Base-by-base conservation (phyloP, 1,140 invertebrate genomes). In the Micrasema minimum region DNA sequence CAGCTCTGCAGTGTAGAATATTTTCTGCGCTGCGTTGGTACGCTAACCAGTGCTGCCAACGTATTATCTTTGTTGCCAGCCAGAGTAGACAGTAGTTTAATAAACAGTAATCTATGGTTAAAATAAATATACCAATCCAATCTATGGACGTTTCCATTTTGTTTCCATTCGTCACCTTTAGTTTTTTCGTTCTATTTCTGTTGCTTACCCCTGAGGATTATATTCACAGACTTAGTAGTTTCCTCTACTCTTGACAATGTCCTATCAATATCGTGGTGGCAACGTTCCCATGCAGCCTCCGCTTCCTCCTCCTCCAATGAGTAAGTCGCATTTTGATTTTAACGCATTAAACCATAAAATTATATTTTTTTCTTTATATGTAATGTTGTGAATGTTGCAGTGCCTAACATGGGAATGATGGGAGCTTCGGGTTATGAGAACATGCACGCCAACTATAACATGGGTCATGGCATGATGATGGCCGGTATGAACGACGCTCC, bases 401-500 rank as follows among this genome's bases (percentile, higher is more conserved):
- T 74, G 68, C 12, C 72, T 1, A 67, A 67, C 9, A 74, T 74
- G 67, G 64, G 43, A 45, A 75, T 75, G 64, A 71, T 75, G 69
- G 50, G 66, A 23, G 71, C 66, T 2, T 31, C 26, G 11, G 64
- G 68, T 11, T 75, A 57, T 53, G 73, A 75, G 7, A 59, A 51
- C 46, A 65, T 72, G 66, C 73, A 75, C 43, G 48, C 71, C 22
- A 75, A 72, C 20, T 75, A 69, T 26, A 69, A 59, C 35, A 75
- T 75, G 48, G 51, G 50, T 53, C 73, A 71, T 37, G 66, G 51
- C n/a, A 75, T 75, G 73, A 64, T 75, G 48, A 71, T 75, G 68
- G 88, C 89, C 48, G 87, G 87, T 1, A 85, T 89, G 77, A 91
- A 91, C 74, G 90, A 92, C 77, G 85, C 85, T 50, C 89, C 90